These are phyloP conservation scores for Hippopotamyrus pictus DNA, from an alignment of 2,797 vertebrate genomes.

Conservation along the genomic window DNA sequence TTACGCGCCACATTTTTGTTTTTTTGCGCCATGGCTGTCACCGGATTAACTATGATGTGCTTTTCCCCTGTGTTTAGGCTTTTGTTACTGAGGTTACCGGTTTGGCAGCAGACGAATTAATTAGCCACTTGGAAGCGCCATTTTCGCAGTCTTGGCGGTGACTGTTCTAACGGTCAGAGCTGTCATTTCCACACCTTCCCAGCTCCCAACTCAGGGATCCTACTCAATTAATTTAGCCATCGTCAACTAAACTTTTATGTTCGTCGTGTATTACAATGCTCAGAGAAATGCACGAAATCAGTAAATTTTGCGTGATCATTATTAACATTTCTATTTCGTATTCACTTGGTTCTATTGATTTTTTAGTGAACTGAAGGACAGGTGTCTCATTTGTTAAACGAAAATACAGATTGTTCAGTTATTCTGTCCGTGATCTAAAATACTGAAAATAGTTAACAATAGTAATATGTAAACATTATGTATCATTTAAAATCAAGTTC, in stretches of 20 bases:
- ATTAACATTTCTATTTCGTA: not conserved
- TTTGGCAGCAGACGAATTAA: not conserved
- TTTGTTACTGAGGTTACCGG: constrained; percentile 23
- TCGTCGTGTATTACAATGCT: not conserved
- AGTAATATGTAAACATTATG: not conserved
- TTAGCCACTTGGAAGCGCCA: constrained; percentile 15
- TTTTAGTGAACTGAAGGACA: not conserved
- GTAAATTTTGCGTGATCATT: not conserved
- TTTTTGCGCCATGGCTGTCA: constrained; percentile 15
- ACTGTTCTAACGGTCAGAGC: constrained; percentile 45
- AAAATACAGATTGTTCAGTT: not conserved
- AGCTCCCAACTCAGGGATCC: not conserved
- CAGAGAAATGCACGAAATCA: not conserved
- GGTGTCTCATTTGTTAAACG: not conserved
- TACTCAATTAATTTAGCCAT: not conserved
- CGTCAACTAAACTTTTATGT: not conserved
- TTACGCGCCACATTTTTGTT: not conserved
- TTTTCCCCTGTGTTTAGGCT: constrained; percentile 3
- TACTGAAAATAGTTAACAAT: not conserved
- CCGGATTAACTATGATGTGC: constrained; percentile 12
- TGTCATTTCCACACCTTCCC: constrained; percentile 30
- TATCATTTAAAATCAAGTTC: not conserved
- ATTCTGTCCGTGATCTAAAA: not conserved
- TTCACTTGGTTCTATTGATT: not conserved
- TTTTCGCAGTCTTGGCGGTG: constrained; percentile 52